Percentiles rank a stretch among this genome's conserved stretches.
phyloP scores from a whole-genome alignment of 2,888 invertebrate species.

The Tanytarsus gracilentus region DNA sequence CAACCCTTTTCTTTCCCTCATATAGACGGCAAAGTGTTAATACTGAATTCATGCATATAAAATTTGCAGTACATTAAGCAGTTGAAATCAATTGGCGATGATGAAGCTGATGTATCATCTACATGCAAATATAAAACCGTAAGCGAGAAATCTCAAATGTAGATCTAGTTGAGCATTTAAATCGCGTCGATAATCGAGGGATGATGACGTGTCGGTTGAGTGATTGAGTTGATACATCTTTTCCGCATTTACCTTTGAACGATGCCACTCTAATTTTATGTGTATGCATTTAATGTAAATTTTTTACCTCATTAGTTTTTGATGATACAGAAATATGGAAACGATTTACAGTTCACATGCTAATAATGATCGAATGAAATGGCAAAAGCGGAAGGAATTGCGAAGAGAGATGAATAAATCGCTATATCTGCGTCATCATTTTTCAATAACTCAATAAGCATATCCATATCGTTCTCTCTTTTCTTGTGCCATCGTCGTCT shows the following conservation, averaged over 20 bases:
- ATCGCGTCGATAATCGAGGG: too few species aligned
- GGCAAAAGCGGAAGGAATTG: not conserved
- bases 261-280: not conserved
- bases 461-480: not conserved
- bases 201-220: not conserved
- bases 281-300: not conserved
- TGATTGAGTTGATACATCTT: not conserved
- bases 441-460: slow-evolving; percentile 4
- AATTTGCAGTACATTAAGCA: too few species aligned
- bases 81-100: too few species aligned
- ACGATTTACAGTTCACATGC: slow-evolving; percentile 1
- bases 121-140: too few species aligned
- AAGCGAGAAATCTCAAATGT: too few species aligned
- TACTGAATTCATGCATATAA: too few species aligned
- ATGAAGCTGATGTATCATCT: too few species aligned
- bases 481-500: not conserved
- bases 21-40: too few species aligned
- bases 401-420: too few species aligned
- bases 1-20: too few species aligned
- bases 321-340: slow-evolving; percentile 18
- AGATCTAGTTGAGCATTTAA: too few species aligned
- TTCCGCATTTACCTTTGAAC: not conserved
- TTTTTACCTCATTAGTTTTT: slow-evolving; percentile 9
- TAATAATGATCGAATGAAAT: not conserved
- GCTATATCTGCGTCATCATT: slow-evolving; percentile 9